These are phyloP conservation scores for Oxystoma pomonae DNA, from an alignment of 2,888 invertebrate genomes.

Conservation along the genomic window DNA sequence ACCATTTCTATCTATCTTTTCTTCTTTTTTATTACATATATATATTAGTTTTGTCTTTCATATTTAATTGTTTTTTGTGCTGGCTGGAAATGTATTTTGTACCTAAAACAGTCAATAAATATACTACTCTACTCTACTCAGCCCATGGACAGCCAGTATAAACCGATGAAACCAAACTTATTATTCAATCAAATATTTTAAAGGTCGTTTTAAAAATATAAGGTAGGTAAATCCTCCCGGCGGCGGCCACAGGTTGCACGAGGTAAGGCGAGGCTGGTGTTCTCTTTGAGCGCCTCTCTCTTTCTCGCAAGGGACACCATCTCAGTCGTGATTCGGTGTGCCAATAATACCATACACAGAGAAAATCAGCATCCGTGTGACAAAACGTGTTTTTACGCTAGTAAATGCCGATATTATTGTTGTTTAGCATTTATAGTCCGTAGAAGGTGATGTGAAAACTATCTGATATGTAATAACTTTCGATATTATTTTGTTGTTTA, in stretches of 20 bases:
- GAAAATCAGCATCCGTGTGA: neutral
- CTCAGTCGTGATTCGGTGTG: neutral
- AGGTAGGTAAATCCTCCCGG: neutral
- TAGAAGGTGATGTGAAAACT: neutral
- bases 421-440: neutral
- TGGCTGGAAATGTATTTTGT: no score
- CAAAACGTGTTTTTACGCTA: neutral
- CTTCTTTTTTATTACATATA: no score
- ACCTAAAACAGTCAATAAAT: no score
- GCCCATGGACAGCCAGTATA: neutral
- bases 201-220: conserved; percentile 14
- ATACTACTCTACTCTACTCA: no score
- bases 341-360: neutral
- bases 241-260: neutral
- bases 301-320: neutral
- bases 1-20: no score
- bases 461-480: neutral
- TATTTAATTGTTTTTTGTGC: no score
- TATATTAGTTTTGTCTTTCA: no score
- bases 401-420: neutral
- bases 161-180: conserved; percentile 3
- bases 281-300: neutral
- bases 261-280: neutral
- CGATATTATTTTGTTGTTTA: neutral
- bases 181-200: conserved; percentile 15